Percentiles rank a stretch among this genome's conserved stretches.
Conservation (phyloP, 2,113 vertebrate species). For the Brachypodius melanocephalos region DNA sequence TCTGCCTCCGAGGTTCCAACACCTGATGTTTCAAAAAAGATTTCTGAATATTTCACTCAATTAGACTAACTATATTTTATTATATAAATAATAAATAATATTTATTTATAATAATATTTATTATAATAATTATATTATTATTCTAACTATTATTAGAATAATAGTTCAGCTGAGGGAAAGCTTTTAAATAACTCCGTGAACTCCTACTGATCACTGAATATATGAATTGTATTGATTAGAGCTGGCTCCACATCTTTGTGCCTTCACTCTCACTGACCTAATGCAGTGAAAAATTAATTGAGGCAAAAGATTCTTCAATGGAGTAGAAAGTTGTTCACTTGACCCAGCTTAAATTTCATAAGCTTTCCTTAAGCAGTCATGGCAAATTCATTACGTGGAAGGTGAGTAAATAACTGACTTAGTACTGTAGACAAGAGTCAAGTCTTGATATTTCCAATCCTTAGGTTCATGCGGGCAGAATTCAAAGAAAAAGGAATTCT, state of each 20-base stretch:
- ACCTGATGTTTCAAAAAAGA: too few species aligned
- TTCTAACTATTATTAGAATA: too few species aligned
- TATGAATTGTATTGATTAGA: background rate
- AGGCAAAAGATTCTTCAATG: background rate
- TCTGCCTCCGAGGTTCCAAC: too few species aligned
- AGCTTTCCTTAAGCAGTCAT: background rate
- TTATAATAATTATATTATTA: too few species aligned
- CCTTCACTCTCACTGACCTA: background rate
- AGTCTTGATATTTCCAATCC: background rate
- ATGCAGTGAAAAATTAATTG: background rate
- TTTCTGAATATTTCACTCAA: too few species aligned
- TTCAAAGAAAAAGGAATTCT: background rate
- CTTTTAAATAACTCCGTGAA: background rate
- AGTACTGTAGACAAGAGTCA: background rate
- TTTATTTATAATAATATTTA: too few species aligned
- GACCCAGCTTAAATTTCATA: background rate
- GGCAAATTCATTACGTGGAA: background rate
- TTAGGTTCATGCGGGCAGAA: background rate
- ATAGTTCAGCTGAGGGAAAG: background rate
- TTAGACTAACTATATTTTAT: too few species aligned
- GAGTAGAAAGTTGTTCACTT: background rate
- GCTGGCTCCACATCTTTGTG: background rate
- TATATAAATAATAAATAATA: too few species aligned
- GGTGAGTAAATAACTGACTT: background rate
- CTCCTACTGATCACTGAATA: background rate